Evolutionary conservation across 1,140 invertebrate species (phyloP).

Genomic region (Lepidurus couesii): DNA sequence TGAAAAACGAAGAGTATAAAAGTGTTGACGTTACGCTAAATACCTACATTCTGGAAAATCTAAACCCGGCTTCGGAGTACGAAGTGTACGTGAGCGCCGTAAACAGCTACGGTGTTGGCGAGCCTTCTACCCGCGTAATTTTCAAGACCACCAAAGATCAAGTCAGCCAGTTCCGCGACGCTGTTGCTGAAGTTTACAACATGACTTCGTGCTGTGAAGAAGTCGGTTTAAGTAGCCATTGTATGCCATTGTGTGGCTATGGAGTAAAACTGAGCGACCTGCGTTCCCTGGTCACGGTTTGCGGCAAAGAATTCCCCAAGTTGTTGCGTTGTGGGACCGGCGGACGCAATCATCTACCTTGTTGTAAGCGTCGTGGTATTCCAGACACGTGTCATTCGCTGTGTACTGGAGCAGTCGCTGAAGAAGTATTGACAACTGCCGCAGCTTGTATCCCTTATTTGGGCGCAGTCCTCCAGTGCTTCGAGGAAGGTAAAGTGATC

Average conservation of each 20-base stretch:
- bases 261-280: conserved; percentile 69
- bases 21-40: conserved; percentile 41
- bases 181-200: conserved; percentile 60
- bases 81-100: conserved; percentile 72
- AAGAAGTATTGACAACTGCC: conserved; percentile 50
- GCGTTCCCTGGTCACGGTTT: conserved; percentile 54
- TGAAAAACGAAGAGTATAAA: conserved; percentile 47
- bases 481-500: conserved; percentile 64
- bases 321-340: conserved; percentile 61
- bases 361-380: conserved; percentile 66
- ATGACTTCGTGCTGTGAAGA: conserved; percentile 67
- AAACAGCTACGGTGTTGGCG: conserved; percentile 69
- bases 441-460: conserved; percentile 66
- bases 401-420: conserved; percentile 62
- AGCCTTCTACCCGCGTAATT: conserved; percentile 63
- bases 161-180: conserved; percentile 49
- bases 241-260: conserved; percentile 73
- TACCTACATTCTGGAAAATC: conserved; percentile 65
- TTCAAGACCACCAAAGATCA: conserved; percentile 53
- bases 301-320: conserved; percentile 61
- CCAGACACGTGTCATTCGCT: conserved; percentile 61
- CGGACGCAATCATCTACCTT: conserved; percentile 64
- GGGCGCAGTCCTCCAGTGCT: conserved; percentile 75
- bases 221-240: conserved; percentile 61
- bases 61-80: conserved; percentile 65